Base-by-base conservation (phyloP, 2,113 vertebrate species). In the Istiophorus platypterus region DNA sequence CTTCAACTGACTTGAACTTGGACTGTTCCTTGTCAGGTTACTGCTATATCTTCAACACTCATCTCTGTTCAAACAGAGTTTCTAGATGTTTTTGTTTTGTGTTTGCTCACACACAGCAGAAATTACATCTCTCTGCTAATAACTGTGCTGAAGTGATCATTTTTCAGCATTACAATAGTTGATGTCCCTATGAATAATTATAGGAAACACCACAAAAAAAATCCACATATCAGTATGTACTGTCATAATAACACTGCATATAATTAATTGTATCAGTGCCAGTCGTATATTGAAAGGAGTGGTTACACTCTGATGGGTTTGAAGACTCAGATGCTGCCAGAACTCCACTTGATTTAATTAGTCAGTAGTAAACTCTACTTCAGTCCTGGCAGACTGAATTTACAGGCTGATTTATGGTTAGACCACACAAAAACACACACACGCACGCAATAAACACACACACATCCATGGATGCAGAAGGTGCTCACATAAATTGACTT, bases 321-420 rank as follows among this genome's bases (percentile, higher is more conserved):
- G 57, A 81, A 74, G 59, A 75, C 57, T 69, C 45, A 57, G 68
- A 77, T 0, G 24, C 51, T 88, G 90, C 90, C 91, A 92, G 72
- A 86, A 59, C 74, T 78, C 67, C 75, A 88, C 88, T 91, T 82
- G 56, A 89, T 86, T 89, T 85, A 87, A 93, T 91, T 92, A 88
- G 83, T 86, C 72, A 22, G 83, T 86, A 84, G 84, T 86, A 69
- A 86, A 82, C 37, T 80, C 39, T 74, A 63, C 88, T 72, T 86
- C 61, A 85, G 64, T 79, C 70, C 64, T 85, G 73, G 57, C 76
- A 78, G 76, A 75, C 69, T 75, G 27, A 78, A 82, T 89, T 83
- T 80, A 78, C 75, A 58, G 59, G 49, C 47, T 90, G 84, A 89
- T 92, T 87, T 85, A 92, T 84, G 61, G 70, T 59, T 68, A 72